Conservation (phyloP, 2,113 vertebrate species). For the Gnathonemus echidnorhynchus region DNA sequence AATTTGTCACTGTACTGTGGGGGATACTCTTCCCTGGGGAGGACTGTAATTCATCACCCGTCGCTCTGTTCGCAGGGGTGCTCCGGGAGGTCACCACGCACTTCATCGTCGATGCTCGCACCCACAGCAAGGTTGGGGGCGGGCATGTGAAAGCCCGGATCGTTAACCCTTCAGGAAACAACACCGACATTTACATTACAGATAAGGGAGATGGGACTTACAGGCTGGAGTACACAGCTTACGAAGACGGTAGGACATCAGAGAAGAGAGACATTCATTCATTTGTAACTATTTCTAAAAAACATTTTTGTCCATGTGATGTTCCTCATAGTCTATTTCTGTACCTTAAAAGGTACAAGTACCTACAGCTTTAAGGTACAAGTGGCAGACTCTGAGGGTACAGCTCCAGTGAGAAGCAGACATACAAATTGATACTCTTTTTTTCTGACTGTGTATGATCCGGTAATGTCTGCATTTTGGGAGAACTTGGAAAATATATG, state of each 20-base stretch:
- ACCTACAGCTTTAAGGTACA: not conserved
- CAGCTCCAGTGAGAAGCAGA: not conserved
- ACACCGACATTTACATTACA: conserved; percentile 71
- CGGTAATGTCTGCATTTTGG: not conserved
- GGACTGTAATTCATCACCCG: not conserved
- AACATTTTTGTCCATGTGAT: not conserved
- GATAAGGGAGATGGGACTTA: conserved; percentile 87
- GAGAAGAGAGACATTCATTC: not conserved
- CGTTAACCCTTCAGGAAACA: conserved; percentile 75
- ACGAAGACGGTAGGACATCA: conserved; percentile 72
- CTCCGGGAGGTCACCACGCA: conserved; percentile 85
- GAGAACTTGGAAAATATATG: not conserved
- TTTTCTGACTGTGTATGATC: not conserved
- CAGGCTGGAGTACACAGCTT: conserved; percentile 84
- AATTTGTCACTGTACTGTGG: not conserved
- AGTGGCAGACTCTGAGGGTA: not conserved
- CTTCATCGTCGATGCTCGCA: conserved; percentile 78
- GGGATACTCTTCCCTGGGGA: not conserved
- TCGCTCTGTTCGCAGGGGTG: conserved; percentile 61
- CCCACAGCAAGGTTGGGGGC: conserved; percentile 70
- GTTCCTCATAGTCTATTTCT: not conserved
- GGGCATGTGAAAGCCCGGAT: conserved; percentile 70
- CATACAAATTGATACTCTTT: not conserved
- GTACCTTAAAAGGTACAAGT: not conserved
- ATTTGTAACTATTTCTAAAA: not conserved